Conservation (phyloP, 2,797 vertebrate species). For the Molossus alvarezi region DNA sequence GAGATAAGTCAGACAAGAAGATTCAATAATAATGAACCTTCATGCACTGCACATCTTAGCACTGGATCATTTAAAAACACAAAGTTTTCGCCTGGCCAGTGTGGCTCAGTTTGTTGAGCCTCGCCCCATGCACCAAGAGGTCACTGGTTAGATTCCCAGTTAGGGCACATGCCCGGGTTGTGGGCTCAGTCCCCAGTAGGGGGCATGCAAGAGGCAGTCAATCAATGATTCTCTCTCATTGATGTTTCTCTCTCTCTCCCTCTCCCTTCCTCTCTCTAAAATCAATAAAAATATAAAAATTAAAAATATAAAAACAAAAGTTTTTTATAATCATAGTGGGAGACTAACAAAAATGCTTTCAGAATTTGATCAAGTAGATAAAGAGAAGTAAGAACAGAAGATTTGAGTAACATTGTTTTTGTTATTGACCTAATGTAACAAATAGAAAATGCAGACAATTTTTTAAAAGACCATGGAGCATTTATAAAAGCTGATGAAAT, state of each 20-base stretch:
- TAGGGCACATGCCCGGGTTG: too few species aligned
- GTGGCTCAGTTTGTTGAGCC: too few species aligned
- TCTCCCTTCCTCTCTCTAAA: too few species aligned
- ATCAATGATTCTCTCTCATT: too few species aligned
- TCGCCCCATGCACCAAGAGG: too few species aligned
- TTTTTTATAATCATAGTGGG: background rate
- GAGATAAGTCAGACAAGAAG: constrained; percentile 25
- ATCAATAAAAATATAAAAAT: too few species aligned
- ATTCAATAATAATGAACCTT: background rate
- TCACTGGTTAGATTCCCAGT: too few species aligned
- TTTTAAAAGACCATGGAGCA: background rate
- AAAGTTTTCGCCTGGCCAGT: background rate
- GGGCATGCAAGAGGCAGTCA: too few species aligned
- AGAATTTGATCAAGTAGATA: constrained; percentile 42
- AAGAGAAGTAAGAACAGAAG: constrained; percentile 47
- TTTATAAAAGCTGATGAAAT: constrained; percentile 49
- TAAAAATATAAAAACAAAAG: too few species aligned
- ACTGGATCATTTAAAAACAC: background rate
- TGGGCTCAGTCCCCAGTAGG: too few species aligned
- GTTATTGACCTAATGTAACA: constrained; percentile 19
- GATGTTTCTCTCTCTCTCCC: too few species aligned
- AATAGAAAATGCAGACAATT: constrained; percentile 7
- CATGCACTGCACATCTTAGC: background rate
- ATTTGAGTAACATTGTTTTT: constrained; percentile 36
- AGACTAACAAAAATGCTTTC: constrained; percentile 61